These are phyloP conservation scores for Lasioglossum marginatum DNA, from an alignment of 2,888 invertebrate species.

Conservation along the genomic window DNA sequence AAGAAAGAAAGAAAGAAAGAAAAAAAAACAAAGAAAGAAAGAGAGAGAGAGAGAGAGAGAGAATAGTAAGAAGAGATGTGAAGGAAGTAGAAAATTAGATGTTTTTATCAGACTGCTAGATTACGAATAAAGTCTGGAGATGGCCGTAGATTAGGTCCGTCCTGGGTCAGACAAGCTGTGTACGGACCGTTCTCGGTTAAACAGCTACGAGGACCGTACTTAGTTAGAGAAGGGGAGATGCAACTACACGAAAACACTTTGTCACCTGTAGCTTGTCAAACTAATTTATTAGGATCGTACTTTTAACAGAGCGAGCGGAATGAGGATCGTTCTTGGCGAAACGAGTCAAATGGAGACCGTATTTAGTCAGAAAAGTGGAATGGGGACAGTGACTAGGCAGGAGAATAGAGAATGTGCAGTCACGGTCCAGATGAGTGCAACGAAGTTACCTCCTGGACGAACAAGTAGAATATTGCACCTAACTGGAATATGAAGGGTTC, in stretches of 20 bases:
- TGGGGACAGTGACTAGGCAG: not conserved
- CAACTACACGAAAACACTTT: constrained; percentile 2
- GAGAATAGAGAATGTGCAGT: constrained; percentile 7
- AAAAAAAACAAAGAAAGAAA: no score
- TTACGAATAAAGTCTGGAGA: constrained; percentile 3
- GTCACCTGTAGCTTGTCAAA: constrained; percentile 12
- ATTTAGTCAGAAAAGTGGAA: not conserved
- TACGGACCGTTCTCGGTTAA: constrained; percentile 7
- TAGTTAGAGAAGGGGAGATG: not conserved
- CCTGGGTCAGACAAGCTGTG: not conserved
- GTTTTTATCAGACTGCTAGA: constrained; percentile 2
- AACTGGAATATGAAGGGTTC: not conserved
- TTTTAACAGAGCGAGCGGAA: constrained; percentile 5
- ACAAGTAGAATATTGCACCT: not conserved
- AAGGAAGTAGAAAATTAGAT: not conserved
- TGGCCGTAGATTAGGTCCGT: not conserved
- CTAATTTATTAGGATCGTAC: constrained; percentile 11
- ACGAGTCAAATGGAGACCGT: constrained; percentile 3
- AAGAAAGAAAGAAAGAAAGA: no score
- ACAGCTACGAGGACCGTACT: not conserved
- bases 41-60: no score
- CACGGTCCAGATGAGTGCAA: not conserved
- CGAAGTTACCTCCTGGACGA: not conserved
- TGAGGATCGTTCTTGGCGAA: not conserved
- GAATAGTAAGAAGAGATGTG: no score